phyloP scores from a whole-genome alignment of 64 coral and sea anemone species.

The Montipora cactus region DNA sequence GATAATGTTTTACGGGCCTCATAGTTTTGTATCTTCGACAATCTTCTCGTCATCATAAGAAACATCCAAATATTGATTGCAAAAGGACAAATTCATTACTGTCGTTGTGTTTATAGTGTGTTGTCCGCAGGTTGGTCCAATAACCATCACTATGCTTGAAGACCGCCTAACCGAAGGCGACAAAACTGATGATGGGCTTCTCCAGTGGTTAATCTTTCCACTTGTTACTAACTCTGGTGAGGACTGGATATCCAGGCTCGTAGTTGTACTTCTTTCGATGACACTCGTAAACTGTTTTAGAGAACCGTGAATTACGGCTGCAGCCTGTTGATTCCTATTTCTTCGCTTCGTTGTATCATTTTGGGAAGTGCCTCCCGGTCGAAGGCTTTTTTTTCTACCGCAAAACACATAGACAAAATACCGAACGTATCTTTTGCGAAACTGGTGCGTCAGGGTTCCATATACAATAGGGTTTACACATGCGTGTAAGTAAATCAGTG shows the following conservation, averaged over 20 bases:
- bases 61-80: not conserved
- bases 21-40: slow-evolving; percentile 17
- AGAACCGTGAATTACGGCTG: slow-evolving; percentile 23
- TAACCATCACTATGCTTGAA: not conserved
- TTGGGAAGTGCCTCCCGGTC: not conserved
- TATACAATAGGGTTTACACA: slow-evolving; percentile 67
- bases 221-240: slow-evolving; percentile 11
- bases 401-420: slow-evolving; percentile 41
- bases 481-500: slow-evolving; percentile 57
- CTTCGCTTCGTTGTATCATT: not conserved
- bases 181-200: not conserved
- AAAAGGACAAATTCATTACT: slow-evolving; percentile 1
- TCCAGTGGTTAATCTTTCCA: not conserved
- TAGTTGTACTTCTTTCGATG: slow-evolving; percentile 13
- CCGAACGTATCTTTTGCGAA: slow-evolving; percentile 55
- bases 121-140: not conserved
- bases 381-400: slow-evolving; percentile 9
- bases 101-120: not conserved
- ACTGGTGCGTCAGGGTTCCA: slow-evolving; percentile 58
- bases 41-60: not conserved
- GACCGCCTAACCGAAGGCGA: not conserved
- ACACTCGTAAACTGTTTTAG: not conserved
- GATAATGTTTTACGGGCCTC: not conserved
- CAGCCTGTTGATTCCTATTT: not conserved
- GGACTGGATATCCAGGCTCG: not conserved